Evolutionary conservation across 2,797 vertebrate genomes (phyloP), one percentile per base, ranked within the genome.

Genomic region (Meda fulgida): DNA sequence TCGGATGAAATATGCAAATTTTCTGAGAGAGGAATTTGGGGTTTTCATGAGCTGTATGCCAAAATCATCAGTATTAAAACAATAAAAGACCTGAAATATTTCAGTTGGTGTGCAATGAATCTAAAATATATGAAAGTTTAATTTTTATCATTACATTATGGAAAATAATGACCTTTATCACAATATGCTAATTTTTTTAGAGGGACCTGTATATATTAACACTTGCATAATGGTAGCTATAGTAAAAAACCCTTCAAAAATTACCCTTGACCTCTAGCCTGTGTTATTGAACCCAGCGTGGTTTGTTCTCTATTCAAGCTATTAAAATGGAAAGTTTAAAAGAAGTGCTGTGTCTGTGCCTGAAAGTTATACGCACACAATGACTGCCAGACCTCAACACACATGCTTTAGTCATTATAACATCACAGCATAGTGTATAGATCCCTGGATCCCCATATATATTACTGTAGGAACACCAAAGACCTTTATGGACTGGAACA

Each of bases 371-470:
- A 34, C 51, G 23, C 58, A 69, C 21, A 48, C 38, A 55, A 43
- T 78, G 40, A 70, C 38, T 58, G 65, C 73, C 83, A 86, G 79
- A 51, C 77, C 83, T 53, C 77, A 88, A 51, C 67, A 58, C 86
- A 84, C 66, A 87, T 65, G 84, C 63, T 86, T 84, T 87, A 86
- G 58, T 86, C 82, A 81, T 87, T 69, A 81, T 63, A 38, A 75
- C 73, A 46, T 80, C 40, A 69, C 36, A 7, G 48, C 23, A 29
- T 43, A 80, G 65, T 69, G 63, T 83, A 83, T 60, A 67, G 65
- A 84, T 88, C 83, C 48, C 88, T 76, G 81, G 80, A 58, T 76
- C 72, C n/a, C 53, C n/a, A 53, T 78, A 77, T 84, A 87, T 86
- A 78, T 38, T 60, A 80, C 73, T 75, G 76, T 60, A 80, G 70